These are phyloP conservation scores for Galleria mellonella DNA, from an alignment of 1,140 invertebrate genomes.

Conservation along the genomic window DNA sequence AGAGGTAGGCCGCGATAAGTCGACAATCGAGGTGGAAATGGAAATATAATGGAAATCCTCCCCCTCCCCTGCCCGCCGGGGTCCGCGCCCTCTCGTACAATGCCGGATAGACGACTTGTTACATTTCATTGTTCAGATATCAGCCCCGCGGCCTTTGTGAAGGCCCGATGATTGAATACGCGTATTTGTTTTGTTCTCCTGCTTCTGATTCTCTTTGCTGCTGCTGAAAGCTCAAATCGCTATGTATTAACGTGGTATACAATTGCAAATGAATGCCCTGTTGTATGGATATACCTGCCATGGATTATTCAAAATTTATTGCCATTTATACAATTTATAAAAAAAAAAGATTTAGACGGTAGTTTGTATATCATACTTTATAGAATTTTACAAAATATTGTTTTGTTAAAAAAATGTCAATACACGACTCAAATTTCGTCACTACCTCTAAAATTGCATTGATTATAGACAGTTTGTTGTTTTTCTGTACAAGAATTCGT, in stretches of 20 bases:
- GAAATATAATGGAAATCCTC: constrained; percentile 69
- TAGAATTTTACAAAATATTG: no score
- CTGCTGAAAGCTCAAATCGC: constrained; percentile 47
- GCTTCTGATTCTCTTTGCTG: constrained; percentile 17
- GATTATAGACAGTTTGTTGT: no score
- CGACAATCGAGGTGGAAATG: constrained; percentile 70
- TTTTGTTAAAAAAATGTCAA: no score
- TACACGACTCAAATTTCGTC: no score
- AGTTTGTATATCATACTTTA: no score
- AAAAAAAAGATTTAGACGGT: no score
- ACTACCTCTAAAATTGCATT: no score
- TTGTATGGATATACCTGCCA: no score
- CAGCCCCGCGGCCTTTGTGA: constrained; percentile 67
- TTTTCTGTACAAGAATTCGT: no score
- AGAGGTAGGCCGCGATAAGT: constrained; percentile 69
- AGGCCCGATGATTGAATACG: constrained; percentile 68
- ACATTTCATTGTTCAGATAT: constrained; percentile 74
- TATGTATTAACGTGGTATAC: constrained; percentile 39
- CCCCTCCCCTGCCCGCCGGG: constrained; percentile 17
- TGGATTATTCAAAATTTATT: no score
- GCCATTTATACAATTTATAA: no score
- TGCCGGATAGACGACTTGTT: constrained; percentile 69
- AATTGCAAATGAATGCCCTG: constrained; percentile 33
- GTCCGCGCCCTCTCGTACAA: constrained; percentile 45
- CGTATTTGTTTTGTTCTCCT: constrained; percentile 59